Percentiles rank a stretch among this genome's conserved stretches.
phyloP scores from a whole-genome alignment of 2,797 vertebrate species.

The Enteromius thamalakanensis region DNA sequence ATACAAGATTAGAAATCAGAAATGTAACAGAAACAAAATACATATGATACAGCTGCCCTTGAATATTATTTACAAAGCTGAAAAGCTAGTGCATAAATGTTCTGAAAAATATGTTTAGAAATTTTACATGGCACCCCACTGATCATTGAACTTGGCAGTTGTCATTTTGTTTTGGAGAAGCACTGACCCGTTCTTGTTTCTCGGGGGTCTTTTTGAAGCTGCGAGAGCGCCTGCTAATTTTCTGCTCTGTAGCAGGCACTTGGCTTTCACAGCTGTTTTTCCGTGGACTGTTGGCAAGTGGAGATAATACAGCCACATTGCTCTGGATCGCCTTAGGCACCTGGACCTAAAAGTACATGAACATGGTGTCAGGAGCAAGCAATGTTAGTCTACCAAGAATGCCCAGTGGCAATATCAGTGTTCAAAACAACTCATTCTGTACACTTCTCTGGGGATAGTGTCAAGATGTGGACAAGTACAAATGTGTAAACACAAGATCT shows the following conservation, averaged over 20 bases:
- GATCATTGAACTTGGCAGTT: constrained; percentile 86
- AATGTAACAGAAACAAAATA: neutral
- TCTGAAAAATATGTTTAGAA: neutral
- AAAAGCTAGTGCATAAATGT: constrained; percentile 20
- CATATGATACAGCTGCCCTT: neutral
- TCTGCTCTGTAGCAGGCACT: constrained; percentile 44
- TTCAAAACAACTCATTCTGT: neutral
- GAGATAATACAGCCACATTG: constrained; percentile 57
- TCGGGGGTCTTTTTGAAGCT: constrained; percentile 61
- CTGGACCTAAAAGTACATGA: constrained; percentile 59
- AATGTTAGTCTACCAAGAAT: constrained; percentile 1
- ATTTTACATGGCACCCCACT: neutral
- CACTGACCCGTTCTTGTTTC: constrained; percentile 33
- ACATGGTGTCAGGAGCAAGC: constrained; percentile 20
- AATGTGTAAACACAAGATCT: constrained; percentile 8
- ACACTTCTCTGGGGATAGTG: neutral
- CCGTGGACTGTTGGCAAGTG: constrained; percentile 59
- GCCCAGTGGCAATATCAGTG: neutral
- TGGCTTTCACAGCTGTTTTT: constrained; percentile 55
- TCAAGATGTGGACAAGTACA: constrained; percentile 3
- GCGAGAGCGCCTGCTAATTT: constrained; percentile 29
- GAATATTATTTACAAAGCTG: constrained; percentile 24
- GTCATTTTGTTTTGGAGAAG: constrained; percentile 66
- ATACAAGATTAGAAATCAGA: neutral
- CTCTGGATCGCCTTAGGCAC: constrained; percentile 59